Evolutionary conservation across 2,113 vertebrate species (phyloP), one percentile per base, ranked within the genome.

Genomic region (Psilopogon haemacephalus): DNA sequence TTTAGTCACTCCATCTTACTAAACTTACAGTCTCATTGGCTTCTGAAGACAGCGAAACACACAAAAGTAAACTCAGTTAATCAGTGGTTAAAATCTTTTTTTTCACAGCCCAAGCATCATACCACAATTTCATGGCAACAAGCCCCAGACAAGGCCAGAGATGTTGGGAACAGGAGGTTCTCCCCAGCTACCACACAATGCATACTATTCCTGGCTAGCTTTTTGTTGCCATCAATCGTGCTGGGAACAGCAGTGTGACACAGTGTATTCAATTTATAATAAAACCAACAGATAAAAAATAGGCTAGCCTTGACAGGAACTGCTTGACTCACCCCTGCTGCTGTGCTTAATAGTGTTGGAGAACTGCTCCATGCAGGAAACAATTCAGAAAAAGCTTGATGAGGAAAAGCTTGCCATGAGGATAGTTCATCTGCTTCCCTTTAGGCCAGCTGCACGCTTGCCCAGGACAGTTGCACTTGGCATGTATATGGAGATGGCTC

Each of bases 211-310:
- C 83, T 71, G 64, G 46, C 60, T 46, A 71, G 75, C 19, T 95
- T 15, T 88, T 89, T 93, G 68, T 80, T 76, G 56, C 71, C 55
- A 79, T 59, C 28, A 58, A 6, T 85, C 2, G 0, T 79, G 74
- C 88, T 86, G 88, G 89, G 83, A 96, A 91, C 68, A 79, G 63
- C 63, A 71, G 78, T 62, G 56, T 75, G 54, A 85, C 84, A 87
- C 67, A 73, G 48, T 74, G 15, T 21, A 89, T 83, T 46, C 5
- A 8, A 91, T 83, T 91, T 93, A 91, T 30, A 87, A 73, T 50
- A 75, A 95, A 92, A 86, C 48, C 19, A 62, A 77, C 70, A 79
- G 60, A 44, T 88, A 55, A 73, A 95, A 95, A 95, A 85, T 33
- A 86, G 82, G 64, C 13, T 85, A 89, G 83, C 42, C 32, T 83